Evolutionary conservation across 2,797 vertebrate genomes (phyloP), one percentile per base, ranked within the genome.

Genomic region (Brotogeris chrysoptera): DNA sequence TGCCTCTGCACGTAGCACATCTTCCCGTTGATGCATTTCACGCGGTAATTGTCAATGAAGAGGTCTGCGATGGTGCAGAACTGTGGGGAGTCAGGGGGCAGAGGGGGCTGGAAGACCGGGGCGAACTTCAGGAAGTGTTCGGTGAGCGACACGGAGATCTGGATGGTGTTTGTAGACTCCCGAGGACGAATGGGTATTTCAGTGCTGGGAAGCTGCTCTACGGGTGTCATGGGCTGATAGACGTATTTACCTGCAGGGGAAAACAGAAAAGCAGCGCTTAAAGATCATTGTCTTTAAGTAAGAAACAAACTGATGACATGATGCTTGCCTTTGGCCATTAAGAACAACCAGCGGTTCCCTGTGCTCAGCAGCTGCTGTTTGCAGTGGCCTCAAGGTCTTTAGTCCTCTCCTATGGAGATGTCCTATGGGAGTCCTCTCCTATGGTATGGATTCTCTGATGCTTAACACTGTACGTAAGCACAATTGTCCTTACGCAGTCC

Each of bases 1-100:
- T 99, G 99, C 68, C 99, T 98, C 98, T 99, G 99, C 83, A 99
- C 99, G 1, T 99, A 99, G 97, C 99, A 99, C 99, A 99, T 99
- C 98, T 99, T 99, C 50, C 99, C 99, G 0, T 99, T 99, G 95
- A 99, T 99, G 96, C 99, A 99, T 82, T 99, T 99, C 61, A 99
- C 99, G 3, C 99, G 98, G 96, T 99, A 99, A 98, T 99, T 99
- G 81, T 99, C 99, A 65, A 99, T 98, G 92, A 99, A 99, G 78
- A 99, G 99, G 95, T 99, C 99, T 0, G 99, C 98, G 32, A 99
- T 99, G 69, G 98, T 98, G 96, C 99, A 99, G 98, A 99, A 99
- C 93, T 98, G 98, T 4, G 99, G 99, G 1, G 99, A 99, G 76
- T 99, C 98, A 0, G 99, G 98, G 88, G 98, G 98, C 41, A 99